A percentile compares a stretch with the other conserved stretches of the same genome.
Evolutionary conservation across 2,888 invertebrate species (phyloP).

Genomic region (Philereme vetulata): DNA sequence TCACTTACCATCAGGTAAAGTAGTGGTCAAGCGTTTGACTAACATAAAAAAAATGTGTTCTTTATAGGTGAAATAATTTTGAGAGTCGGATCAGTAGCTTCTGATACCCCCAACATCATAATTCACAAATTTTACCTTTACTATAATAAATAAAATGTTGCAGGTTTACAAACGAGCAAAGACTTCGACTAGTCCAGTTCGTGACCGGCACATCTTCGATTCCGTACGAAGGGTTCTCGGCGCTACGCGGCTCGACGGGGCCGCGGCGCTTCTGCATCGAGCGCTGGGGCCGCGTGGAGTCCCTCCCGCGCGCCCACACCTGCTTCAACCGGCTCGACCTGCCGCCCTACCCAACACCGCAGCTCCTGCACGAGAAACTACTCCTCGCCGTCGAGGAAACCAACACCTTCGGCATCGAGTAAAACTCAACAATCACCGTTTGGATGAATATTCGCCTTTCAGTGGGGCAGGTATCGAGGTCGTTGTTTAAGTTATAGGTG

Average conservation of each 20-base stretch:
- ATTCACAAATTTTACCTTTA: not conserved
- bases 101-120: no score
- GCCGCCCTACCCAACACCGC: slow-evolving; percentile 97
- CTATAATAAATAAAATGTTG: not conserved
- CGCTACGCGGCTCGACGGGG: slow-evolving; percentile 96
- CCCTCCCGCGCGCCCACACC: slow-evolving; percentile 97
- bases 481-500: slow-evolving; percentile 12
- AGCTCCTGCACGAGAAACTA: slow-evolving; percentile 95
- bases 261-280: slow-evolving; percentile 98
- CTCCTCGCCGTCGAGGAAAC: slow-evolving; percentile 97
- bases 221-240: slow-evolving; percentile 98
- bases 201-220: slow-evolving; percentile 99
- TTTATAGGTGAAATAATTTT: no score
- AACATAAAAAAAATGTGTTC: no score
- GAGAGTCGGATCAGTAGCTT: no score
- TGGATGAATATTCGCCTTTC: no score
- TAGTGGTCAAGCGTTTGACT: no score
- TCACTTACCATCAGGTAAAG: no score
- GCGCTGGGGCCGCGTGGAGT: slow-evolving; percentile 98
- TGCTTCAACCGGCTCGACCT: slow-evolving; percentile 99
- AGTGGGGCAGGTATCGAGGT: slow-evolving; percentile 5
- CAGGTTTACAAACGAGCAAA: slow-evolving; percentile 96
- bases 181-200: slow-evolving; percentile 96
- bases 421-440: slow-evolving; percentile 49
- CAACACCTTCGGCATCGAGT: slow-evolving; percentile 98